Percentiles rank a stretch among this genome's conserved stretches.
Conservation (phyloP, 2,888 invertebrate genomes). For the Eupithecia centaureata region DNA sequence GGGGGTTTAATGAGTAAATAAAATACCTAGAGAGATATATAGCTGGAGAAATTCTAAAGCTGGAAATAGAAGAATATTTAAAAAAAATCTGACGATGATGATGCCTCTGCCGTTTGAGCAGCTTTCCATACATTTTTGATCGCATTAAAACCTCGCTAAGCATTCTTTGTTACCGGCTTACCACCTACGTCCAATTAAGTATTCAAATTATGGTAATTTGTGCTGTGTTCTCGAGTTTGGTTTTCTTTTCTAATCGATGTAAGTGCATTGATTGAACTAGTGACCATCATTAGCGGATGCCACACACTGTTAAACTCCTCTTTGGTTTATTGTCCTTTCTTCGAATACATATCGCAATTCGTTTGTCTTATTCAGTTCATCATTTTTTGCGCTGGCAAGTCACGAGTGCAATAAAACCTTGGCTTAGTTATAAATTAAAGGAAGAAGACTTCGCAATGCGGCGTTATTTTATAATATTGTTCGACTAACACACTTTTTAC, state of each 20-base stretch:
- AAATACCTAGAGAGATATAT: not conserved
- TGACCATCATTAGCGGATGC: not conserved
- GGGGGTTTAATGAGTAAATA: not conserved
- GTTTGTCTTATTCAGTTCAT: not conserved
- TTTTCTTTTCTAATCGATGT: too few species aligned
- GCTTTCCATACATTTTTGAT: not conserved
- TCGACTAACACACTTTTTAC: too few species aligned
- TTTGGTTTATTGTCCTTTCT: not conserved
- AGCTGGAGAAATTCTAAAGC: too few species aligned
- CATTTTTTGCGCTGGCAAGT: not conserved
- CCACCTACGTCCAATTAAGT: slow-evolving; percentile 66
- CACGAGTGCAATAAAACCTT: too few species aligned
- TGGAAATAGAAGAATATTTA: too few species aligned
- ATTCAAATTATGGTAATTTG: slow-evolving; percentile 53
- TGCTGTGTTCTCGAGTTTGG: slow-evolving; percentile 18
- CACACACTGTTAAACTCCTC: not conserved
- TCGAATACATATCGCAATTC: too few species aligned
- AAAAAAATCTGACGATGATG: not conserved
- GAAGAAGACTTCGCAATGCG: too few species aligned
- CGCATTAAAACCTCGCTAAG: not conserved
- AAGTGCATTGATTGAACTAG: not conserved
- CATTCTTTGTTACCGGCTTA: not conserved
- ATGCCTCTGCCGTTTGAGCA: not conserved
- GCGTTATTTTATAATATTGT: too few species aligned
- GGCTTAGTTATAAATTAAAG: too few species aligned